Evolutionary conservation across 2,888 invertebrate genomes (phyloP).

Genomic region (Cosmia pyralina): DNA sequence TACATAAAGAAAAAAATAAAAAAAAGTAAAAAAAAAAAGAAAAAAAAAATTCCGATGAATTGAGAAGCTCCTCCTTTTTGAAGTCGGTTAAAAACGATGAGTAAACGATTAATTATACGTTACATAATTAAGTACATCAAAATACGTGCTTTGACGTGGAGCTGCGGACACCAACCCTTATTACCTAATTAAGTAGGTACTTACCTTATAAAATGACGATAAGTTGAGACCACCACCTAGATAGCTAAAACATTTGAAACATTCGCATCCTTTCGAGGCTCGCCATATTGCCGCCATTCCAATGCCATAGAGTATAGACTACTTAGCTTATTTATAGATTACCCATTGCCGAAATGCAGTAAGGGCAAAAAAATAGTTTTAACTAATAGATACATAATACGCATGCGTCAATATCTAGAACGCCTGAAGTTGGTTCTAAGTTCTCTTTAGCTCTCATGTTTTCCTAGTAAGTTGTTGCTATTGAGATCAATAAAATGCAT

Average conservation of each 20-base stretch:
- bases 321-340: too few relatives aligned
- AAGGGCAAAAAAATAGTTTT: too few relatives aligned
- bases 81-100: too few relatives aligned
- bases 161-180: background rate
- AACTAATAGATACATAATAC: too few relatives aligned
- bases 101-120: too few relatives aligned
- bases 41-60: too few relatives aligned
- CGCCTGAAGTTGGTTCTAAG: slow-evolving; percentile 22
- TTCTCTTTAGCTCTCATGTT: slow-evolving; percentile 30
- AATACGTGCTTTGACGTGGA: background rate
- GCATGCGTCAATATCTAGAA: slow-evolving; percentile 39
- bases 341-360: too few relatives aligned
- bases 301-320: too few relatives aligned
- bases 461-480: slow-evolving; percentile 26
- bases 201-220: background rate
- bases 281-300: background rate
- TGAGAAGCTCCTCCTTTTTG: too few relatives aligned
- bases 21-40: too few relatives aligned
- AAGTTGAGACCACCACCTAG: background rate
- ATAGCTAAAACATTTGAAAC: background rate
- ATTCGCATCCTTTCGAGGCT: background rate
- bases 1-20: too few relatives aligned
- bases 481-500: slow-evolving; percentile 46
- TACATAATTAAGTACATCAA: too few relatives aligned
- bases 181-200: background rate